Percentiles rank a stretch among this genome's conserved stretches.
Conservation (phyloP, 1,140 invertebrate species). For the Papilio xuthus region DNA sequence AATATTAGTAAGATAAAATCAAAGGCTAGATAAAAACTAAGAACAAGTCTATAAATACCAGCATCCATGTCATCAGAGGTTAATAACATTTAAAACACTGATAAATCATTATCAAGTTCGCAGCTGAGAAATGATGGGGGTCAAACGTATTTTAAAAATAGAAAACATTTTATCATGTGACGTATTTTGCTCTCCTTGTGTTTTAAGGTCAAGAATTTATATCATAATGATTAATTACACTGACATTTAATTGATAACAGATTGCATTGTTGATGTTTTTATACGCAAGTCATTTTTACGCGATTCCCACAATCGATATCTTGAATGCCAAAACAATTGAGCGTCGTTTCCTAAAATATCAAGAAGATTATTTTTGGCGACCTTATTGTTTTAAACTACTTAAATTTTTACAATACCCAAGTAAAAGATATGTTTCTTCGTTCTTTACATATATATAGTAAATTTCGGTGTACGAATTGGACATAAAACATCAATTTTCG, state of each 20-base stretch:
- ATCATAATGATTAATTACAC: not conserved
- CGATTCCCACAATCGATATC: not conserved
- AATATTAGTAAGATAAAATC: not conserved
- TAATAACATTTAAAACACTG: conserved; percentile 6
- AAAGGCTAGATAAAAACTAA: not conserved
- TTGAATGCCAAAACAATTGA: not conserved
- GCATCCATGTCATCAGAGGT: not conserved
- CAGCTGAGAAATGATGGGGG: conserved; percentile 7
- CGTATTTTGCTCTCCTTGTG: not conserved
- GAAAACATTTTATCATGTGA: not conserved
- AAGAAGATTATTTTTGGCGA: no score
- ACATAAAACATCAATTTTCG: no score
- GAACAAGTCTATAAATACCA: not conserved
- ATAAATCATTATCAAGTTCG: not conserved
- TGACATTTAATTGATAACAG: no score
- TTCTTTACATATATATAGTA: no score
- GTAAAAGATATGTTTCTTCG: not conserved
- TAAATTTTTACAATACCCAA: no score
- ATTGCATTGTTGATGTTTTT: no score
- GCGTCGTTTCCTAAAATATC: no score
- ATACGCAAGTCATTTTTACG: not conserved
- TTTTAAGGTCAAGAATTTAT: not conserved
- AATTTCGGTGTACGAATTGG: no score
- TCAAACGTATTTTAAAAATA: conserved; percentile 4
- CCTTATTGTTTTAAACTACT: no score